These are phyloP conservation scores for Propsilocerus akamusi DNA, from an alignment of 1,140 invertebrate genomes.

Conservation along the genomic window DNA sequence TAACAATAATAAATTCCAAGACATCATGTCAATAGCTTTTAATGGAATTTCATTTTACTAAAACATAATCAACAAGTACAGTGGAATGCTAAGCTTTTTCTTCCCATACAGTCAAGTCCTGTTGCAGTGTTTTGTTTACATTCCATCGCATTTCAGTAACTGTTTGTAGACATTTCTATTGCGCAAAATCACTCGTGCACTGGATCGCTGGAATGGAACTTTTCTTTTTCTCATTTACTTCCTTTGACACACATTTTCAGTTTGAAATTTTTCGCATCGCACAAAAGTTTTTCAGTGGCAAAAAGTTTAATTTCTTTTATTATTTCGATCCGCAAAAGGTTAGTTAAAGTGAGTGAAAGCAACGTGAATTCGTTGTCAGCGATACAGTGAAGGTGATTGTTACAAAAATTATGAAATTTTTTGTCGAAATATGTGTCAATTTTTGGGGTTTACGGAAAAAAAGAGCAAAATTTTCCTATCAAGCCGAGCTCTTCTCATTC, in stretches of 20 bases:
- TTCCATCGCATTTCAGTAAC: background rate
- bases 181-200: background rate
- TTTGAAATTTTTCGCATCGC: conserved; percentile 1
- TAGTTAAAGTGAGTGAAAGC: background rate
- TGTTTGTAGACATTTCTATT: background rate
- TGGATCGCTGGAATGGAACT: background rate
- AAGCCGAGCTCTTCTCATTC: too few relatives aligned
- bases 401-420: too few relatives aligned
- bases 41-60: too few relatives aligned
- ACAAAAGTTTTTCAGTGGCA: background rate
- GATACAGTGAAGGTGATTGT: background rate
- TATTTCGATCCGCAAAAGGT: background rate
- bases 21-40: too few relatives aligned
- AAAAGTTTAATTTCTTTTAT: background rate
- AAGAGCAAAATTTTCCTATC: too few relatives aligned
- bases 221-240: background rate
- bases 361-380: background rate
- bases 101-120: background rate
- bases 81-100: background rate
- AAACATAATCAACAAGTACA: conserved; percentile 1
- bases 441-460: too few relatives aligned
- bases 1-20: too few relatives aligned
- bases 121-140: background rate
- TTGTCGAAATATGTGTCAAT: too few relatives aligned
- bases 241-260: conserved; percentile 1